These are phyloP conservation scores for Rutilus rutilus DNA, from an alignment of 2,113 vertebrate genomes.

Conservation along the genomic window DNA sequence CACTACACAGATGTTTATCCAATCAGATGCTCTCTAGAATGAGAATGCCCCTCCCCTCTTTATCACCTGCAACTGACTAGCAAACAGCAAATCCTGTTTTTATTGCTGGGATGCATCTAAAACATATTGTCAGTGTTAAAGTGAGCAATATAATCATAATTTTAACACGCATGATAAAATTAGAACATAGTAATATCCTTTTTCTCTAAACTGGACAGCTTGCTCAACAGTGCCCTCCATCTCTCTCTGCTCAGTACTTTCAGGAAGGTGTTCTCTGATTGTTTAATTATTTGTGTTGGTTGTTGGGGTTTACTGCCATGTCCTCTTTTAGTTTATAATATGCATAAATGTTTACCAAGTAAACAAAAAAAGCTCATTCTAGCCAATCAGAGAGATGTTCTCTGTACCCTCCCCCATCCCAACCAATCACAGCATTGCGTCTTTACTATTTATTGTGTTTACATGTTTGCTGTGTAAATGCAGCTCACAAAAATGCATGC, in stretches of 20 bases:
- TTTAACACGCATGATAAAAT: background rate
- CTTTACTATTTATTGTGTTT: constrained; percentile 2
- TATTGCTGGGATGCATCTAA: background rate
- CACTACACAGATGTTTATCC: background rate
- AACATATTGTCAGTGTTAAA: background rate
- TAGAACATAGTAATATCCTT: background rate
- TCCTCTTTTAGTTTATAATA: background rate
- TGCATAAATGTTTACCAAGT: background rate
- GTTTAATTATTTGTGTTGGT: background rate
- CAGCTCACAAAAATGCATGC: background rate
- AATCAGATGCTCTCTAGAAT: background rate
- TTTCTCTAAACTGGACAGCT: background rate
- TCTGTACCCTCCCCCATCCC: background rate
- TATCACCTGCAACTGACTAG: background rate
- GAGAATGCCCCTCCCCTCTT: background rate
- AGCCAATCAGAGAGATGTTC: background rate
- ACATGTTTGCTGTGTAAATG: constrained; percentile 4
- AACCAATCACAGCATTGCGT: constrained; percentile 1
- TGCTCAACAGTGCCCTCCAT: constrained; percentile 15
- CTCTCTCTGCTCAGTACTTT: background rate
- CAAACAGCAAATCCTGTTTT: background rate
- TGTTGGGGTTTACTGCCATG: background rate
- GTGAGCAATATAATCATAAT: background rate
- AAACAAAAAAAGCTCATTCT: constrained; percentile 7
- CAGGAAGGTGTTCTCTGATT: background rate